Evolutionary conservation across 2,888 invertebrate genomes (phyloP), one percentile per base, ranked within the genome.

Genomic region (Aethes cnicana): DNA sequence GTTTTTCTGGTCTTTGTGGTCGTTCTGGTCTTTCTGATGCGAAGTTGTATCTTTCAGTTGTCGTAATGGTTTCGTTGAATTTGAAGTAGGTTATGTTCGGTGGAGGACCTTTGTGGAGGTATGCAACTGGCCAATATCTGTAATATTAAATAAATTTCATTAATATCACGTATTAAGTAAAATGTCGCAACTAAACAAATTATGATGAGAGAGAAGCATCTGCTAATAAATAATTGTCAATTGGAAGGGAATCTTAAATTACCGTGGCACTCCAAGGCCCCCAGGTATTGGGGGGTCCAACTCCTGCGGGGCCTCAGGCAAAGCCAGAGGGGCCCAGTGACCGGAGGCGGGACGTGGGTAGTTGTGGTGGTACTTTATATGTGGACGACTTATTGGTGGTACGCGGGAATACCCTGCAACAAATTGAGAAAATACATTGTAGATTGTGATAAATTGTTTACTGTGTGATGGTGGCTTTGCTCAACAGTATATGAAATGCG

Each of bases 61-160:
- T 66, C 1, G 60, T 54, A 28, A 57, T 58, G 1, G 77, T 76
- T 68, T 87, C 87, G 56, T 87, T 86, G 62, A 81, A 88, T 44
- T 77, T 74, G 59, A 87, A 89, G 60, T 87, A 90, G 0, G 93
- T 93, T 59, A 92, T 91, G 69, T 95, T 95, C 0, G 96, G 96
- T 2, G 96, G 96, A 23, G 93, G 92, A 54, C 94, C 93, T 73
- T 93, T 93, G 68, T 96, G 96, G 0, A 96, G 88, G 72, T 96
- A 96, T 0, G 95, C 94, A 11, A 96, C 93, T 0, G 96, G 96
- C 95, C 95, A 96, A 60, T 92, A 91, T 63, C 91, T 91, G 62
- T 42, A 77, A 64, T 44, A 32, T 18, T 59, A 7, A 44, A 8
- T 11, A 41, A n/a, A 18, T n/a, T n/a, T n/a, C n/a, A n/a, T n/a